Percentiles rank a stretch among this genome's conserved stretches.
These are phyloP conservation scores for Turdus rufiventris DNA, from an alignment of 2,113 vertebrate genomes.

Conservation along the genomic window DNA sequence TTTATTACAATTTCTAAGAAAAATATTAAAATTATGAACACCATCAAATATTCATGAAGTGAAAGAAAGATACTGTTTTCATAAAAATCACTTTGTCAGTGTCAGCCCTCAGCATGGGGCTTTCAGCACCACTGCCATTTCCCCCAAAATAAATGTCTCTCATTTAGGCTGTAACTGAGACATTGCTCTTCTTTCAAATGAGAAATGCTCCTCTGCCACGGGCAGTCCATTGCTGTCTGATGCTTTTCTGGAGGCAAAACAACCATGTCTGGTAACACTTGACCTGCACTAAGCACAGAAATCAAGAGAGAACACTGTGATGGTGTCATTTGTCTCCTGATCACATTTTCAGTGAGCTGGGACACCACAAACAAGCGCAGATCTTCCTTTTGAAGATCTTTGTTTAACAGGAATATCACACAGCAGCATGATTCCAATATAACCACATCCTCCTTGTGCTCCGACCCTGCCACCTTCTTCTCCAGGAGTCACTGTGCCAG, in stretches of 20 bases:
- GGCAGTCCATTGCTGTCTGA: not conserved
- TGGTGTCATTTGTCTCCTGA: not conserved
- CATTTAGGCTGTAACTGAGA: not conserved
- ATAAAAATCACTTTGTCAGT: not conserved
- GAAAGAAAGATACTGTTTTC: not conserved
- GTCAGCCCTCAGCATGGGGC: not conserved
- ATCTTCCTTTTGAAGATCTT: not conserved
- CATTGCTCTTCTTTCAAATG: not conserved
- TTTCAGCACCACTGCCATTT: not conserved
- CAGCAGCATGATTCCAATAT: rapidly evolving
- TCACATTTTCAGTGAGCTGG: not conserved
- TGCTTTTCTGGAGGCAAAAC: not conserved
- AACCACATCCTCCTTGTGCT: not conserved
- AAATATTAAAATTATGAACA: not conserved
- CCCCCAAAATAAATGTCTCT: not conserved
- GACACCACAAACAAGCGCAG: not conserved
- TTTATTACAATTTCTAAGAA: not conserved
- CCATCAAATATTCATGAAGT: not conserved
- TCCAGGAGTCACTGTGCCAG: not conserved
- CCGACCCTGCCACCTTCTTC: not conserved
- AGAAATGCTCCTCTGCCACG: not conserved
- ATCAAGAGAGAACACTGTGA: not conserved
- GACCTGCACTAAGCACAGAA: not conserved
- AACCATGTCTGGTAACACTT: not conserved
- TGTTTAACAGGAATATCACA: not conserved